Evolutionary conservation across 2,113 vertebrate species (phyloP), one percentile per base, ranked within the genome.

Genomic region (Larimichthys polyactis): DNA sequence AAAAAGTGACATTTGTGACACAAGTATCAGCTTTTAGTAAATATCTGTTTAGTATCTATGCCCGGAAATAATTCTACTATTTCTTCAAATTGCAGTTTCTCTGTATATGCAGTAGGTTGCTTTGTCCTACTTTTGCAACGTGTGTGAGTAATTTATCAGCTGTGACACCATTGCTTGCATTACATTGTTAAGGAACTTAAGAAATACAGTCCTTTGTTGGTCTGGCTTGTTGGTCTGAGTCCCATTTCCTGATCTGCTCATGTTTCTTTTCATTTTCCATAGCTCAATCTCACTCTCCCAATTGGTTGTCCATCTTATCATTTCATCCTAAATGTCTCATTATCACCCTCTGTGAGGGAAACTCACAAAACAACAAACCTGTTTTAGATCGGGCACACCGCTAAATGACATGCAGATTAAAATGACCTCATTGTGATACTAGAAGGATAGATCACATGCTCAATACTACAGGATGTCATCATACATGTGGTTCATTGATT

Each of bases 201-300:
- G n/a, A 40, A 59, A 59, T n/a, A 16, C 43, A 51, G 27, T 48
- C 19, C 32, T 72, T 70, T 69, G 64, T 70, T 24, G 40, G 7
- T 43, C 8, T 1, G 52, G 29, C 59, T 24, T 11, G 2, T 59
- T 71, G 65, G n/a, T 3, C 32, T 1, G 7, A 6, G 5, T 55
- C 55, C 55, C 2, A 44, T 64, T 24, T 24, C 27, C n/a, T 64
- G 20, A 43, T 57, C 16, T 15, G 5, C 27, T 73, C n/a, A 11
- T 63, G 48, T 72, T 63, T 78, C 68, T 68, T 69, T 84, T 79
- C 15, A 17, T 32, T 68, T 43, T 19, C 44, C n/a, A 22, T 75
- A 70, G 70, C 49, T 63, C 36, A 43, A 2, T 36, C 16, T 49
- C 43, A 24, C 32, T 20, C 10, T 0, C 32, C 20, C 8, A n/a